phyloP scores from a whole-genome alignment of 2,113 vertebrate genomes.

The Prochilodus magdalenae region DNA sequence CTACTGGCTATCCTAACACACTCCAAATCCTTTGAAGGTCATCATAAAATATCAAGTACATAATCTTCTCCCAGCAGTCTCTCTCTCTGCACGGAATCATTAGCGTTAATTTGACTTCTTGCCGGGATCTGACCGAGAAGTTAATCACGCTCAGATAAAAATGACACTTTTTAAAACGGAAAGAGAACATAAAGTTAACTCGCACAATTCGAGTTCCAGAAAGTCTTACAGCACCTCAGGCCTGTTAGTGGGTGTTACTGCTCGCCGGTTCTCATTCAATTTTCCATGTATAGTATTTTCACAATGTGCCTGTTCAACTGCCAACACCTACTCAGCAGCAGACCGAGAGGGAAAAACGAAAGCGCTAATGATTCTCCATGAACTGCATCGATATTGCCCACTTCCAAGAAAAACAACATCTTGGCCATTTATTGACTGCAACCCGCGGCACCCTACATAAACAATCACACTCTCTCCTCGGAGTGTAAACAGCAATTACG shows the following conservation, averaged over 20 bases:
- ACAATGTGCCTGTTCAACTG: neutral
- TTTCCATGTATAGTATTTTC: neutral
- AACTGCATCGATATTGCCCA: neutral
- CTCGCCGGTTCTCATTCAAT: neutral
- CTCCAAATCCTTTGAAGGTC: too few species aligned
- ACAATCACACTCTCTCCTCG: slow-evolving; percentile 14
- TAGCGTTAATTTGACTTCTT: too few species aligned
- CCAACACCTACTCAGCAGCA: neutral
- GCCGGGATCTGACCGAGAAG: too few species aligned
- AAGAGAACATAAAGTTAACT: neutral
- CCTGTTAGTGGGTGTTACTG: neutral
- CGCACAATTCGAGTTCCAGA: neutral
- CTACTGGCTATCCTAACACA: too few species aligned
- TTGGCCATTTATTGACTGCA: slow-evolving; percentile 9
- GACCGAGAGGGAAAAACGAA: neutral
- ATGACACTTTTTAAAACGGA: neutral
- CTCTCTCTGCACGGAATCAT: too few species aligned
- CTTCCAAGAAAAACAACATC: slow-evolving; percentile 25
- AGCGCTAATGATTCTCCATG: neutral
- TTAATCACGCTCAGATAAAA: neutral
- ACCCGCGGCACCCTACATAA: neutral
- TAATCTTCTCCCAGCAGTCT: too few species aligned
- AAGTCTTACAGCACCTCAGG: neutral
- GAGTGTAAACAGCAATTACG: slow-evolving; percentile 8
- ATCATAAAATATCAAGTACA: too few species aligned